Conservation (phyloP, 1,140 invertebrate species). For the Argopecten irradians region DNA sequence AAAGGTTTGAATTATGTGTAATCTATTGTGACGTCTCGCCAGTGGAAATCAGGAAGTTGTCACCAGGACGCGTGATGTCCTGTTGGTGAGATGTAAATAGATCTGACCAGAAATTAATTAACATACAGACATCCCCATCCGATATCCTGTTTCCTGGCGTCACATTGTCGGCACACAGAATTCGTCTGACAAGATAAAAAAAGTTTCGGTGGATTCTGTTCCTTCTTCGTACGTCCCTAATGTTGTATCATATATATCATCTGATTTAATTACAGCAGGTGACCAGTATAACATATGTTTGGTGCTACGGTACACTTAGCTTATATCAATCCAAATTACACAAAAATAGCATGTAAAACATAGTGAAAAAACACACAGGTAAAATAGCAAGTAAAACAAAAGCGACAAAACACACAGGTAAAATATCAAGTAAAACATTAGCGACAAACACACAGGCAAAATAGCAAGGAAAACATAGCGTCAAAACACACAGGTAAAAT, state of each 20-base stretch:
- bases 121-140: background rate
- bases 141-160: background rate
- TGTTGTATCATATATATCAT: background rate
- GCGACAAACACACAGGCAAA: too few species aligned
- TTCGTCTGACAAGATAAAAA: background rate
- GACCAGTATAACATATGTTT: background rate
- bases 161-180: background rate
- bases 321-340: too few species aligned
- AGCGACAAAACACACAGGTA: too few species aligned
- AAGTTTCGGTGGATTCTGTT: background rate
- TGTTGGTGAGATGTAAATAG: background rate
- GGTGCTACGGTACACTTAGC: background rate
- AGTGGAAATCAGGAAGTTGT: background rate
- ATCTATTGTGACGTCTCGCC: background rate
- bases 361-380: too few species aligned
- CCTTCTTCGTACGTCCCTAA: background rate
- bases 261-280: background rate
- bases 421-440: too few species aligned
- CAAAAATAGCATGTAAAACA: too few species aligned
- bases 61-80: background rate
- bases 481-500: too few species aligned
- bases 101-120: constrained; percentile 3
- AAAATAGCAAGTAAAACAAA: too few species aligned
- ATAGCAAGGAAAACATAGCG: too few species aligned
- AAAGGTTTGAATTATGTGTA: background rate